A percentile compares a stretch with the other conserved stretches of the same genome.
Evolutionary conservation across 2,113 vertebrate species (phyloP).

Genomic region (Plectropomus leopardus): DNA sequence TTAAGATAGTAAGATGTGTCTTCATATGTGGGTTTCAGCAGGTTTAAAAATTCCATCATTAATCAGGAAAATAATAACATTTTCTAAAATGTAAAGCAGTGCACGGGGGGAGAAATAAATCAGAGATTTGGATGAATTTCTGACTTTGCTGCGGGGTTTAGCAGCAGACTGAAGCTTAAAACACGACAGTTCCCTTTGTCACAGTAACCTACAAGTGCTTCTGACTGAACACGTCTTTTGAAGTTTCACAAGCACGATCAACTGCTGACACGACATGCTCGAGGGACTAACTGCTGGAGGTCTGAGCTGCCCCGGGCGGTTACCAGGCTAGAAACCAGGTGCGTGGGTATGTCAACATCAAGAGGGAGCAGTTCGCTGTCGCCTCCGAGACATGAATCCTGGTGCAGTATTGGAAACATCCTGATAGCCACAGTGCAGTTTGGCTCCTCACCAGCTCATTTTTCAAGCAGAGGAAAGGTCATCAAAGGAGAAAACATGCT

Average conservation of each 20-base stretch:
- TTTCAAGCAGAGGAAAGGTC: constrained; percentile 1
- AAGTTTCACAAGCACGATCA: not conserved
- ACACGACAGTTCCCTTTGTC: not conserved
- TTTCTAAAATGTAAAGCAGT: too few species aligned
- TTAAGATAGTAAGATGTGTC: too few species aligned
- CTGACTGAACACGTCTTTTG: not conserved
- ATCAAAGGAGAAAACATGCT: not conserved
- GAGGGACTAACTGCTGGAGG: not conserved
- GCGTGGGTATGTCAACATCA: not conserved
- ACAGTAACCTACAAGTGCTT: not conserved
- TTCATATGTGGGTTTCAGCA: too few species aligned
- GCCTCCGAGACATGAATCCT: not conserved
- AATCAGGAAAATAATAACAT: too few species aligned
- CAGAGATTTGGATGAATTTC: too few species aligned
- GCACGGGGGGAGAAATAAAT: too few species aligned
- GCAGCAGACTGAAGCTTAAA: not conserved
- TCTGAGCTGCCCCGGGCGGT: not conserved
- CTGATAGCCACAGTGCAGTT: not conserved
- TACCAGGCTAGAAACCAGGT: not conserved
- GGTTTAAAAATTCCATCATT: too few species aligned
- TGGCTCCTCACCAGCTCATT: not conserved
- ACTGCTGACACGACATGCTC: not conserved
- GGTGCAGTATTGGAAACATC: not conserved
- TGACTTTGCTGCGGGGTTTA: not conserved
- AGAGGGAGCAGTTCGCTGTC: not conserved